A percentile compares a stretch with the other conserved stretches of the same genome.
These are phyloP conservation scores for Arrhamphus sclerolepis DNA, from an alignment of 2,797 vertebrate genomes.

Conservation along the genomic window DNA sequence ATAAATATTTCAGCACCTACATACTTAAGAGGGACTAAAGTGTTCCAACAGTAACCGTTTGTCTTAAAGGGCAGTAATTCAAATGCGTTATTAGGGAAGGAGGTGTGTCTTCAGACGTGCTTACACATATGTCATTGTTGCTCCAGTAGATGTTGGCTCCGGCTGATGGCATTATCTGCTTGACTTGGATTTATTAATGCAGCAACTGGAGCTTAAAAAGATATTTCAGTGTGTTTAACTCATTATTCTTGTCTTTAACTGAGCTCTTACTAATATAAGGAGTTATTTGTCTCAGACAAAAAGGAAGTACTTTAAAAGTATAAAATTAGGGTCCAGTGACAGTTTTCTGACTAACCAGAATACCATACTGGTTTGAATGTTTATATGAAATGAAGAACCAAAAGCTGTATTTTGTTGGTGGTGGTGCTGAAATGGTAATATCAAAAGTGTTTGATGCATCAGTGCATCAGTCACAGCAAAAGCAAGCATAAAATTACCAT, in stretches of 20 bases:
- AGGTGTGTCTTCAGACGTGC: conserved; percentile 35
- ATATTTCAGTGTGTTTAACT: conserved; percentile 4
- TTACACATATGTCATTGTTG: conserved; percentile 34
- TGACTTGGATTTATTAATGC: conserved; percentile 46
- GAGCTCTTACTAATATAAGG: not conserved
- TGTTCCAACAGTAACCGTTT: conserved; percentile 55
- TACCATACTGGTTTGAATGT: too few relatives aligned
- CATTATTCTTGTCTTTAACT: not conserved
- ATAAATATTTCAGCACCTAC: conserved; percentile 61
- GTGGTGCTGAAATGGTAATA: too few relatives aligned
- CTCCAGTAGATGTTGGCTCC: conserved; percentile 35
- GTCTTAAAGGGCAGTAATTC: conserved; percentile 56
- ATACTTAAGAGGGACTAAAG: conserved; percentile 45
- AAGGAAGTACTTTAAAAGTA: not conserved
- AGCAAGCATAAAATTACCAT: too few relatives aligned
- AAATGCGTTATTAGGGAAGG: conserved; percentile 49
- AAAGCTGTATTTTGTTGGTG: too few relatives aligned
- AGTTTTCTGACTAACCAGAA: too few relatives aligned
- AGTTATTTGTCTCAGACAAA: too few relatives aligned
- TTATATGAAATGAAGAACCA: too few relatives aligned
- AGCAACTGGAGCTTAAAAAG: conserved; percentile 33
- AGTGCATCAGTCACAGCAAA: too few relatives aligned
- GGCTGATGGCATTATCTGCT: conserved; percentile 18
- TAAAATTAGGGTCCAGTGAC: not conserved
- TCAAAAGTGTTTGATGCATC: too few relatives aligned